These are phyloP conservation scores for Antigone vipio DNA, from an alignment of 2,113 vertebrate species.

Conservation along the genomic window DNA sequence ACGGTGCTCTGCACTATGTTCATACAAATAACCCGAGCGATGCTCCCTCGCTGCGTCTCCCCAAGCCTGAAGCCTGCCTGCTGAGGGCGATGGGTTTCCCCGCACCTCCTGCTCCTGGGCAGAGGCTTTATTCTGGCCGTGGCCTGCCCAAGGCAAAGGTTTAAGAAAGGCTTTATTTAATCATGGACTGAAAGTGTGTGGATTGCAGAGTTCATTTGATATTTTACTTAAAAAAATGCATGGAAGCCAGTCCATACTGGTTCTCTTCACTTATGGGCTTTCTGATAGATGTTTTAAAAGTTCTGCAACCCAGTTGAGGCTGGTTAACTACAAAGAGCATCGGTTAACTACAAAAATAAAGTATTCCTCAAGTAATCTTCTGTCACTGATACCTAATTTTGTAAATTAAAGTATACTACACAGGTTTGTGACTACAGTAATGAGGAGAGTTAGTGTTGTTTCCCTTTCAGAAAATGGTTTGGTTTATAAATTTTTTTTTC, in stretches of 20 bases:
- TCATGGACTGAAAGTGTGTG: not conserved
- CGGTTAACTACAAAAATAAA: not conserved
- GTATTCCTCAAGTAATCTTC: not conserved
- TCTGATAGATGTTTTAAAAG: not conserved
- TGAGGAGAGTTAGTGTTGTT: not conserved
- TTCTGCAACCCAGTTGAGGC: not conserved
- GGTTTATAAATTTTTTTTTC: accelerated
- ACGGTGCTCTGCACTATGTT: not conserved
- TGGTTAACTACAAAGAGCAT: not conserved
- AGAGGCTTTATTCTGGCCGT: not conserved
- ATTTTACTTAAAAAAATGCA: not conserved
- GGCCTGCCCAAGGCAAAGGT: not conserved
- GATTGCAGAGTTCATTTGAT: not conserved
- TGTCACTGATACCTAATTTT: not conserved
- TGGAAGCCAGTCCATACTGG: not conserved
- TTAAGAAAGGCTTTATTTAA: not conserved
- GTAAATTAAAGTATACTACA: not conserved
- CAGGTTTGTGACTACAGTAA: not conserved
- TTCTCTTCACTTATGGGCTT: not conserved
- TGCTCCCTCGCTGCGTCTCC: no score
- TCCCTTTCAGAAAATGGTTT: not conserved
- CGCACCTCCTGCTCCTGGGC: not conserved
- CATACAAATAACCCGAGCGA: accelerated
- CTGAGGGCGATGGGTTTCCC: accelerated
- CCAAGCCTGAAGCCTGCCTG: not conserved